Conservation (phyloP, 2,888 invertebrate genomes). For the Drosophila hawaiiensis region DNA sequence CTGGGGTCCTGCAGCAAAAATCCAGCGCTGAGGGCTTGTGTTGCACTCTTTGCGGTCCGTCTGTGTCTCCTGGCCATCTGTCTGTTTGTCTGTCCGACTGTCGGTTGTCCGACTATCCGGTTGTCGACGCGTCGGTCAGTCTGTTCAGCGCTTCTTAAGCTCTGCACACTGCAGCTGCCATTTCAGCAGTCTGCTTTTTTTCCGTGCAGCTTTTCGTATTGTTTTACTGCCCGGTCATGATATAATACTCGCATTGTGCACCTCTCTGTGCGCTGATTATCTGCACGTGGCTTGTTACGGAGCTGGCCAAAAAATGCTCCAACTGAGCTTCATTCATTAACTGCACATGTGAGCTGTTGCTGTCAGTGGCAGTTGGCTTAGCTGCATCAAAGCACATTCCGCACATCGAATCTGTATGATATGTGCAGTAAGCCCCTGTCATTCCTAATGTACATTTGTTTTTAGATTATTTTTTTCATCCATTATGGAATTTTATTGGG, state of each 20-base stretch:
- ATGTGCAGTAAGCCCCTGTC: not conserved
- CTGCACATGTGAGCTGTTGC: conserved; percentile 12
- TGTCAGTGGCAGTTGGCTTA: conserved; percentile 33
- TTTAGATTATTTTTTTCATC: not conserved
- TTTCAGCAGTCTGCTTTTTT: conserved; percentile 34
- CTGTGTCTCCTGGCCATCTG: conserved; percentile 12
- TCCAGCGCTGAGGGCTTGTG: conserved; percentile 51
- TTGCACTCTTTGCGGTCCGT: conserved; percentile 51
- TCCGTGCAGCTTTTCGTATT: conserved; percentile 58
- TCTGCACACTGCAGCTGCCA: conserved; percentile 68
- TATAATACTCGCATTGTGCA: conserved; percentile 31
- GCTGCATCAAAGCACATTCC: conserved; percentile 15
- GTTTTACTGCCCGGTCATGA: conserved; percentile 50
- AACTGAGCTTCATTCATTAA: conserved; percentile 49
- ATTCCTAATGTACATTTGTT: conserved; percentile 22
- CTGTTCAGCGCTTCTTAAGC: conserved; percentile 69
- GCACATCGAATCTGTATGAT: conserved; percentile 7
- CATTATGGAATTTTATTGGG: conserved; percentile 53
- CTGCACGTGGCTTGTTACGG: conserved; percentile 55
- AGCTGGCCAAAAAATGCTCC: conserved; percentile 20
- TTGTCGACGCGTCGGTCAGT: conserved; percentile 44
- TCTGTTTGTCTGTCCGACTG: conserved; percentile 17
- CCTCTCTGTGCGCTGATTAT: conserved; percentile 71
- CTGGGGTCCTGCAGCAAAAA: conserved; percentile 33
- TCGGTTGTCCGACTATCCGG: conserved; percentile 18